These are phyloP conservation scores for Streptopelia turtur DNA, from an alignment of 2,797 vertebrate species.

Conservation along the genomic window DNA sequence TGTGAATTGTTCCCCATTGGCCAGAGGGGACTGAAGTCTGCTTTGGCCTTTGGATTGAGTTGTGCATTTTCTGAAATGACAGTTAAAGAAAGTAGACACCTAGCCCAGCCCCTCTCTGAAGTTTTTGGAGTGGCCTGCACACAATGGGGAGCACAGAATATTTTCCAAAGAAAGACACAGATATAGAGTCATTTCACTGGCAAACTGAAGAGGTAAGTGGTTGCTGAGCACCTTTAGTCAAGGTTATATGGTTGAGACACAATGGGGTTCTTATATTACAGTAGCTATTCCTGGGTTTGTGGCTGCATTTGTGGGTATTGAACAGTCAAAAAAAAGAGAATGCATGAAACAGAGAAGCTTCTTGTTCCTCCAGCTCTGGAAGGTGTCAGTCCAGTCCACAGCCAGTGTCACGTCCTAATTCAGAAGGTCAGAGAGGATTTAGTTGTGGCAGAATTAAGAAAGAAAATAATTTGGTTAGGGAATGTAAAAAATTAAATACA, in stretches of 20 bases:
- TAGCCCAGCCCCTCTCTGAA: not conserved
- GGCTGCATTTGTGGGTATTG: not conserved
- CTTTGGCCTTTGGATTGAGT: not conserved
- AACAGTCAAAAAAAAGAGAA: not conserved
- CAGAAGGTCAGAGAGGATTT: not conserved
- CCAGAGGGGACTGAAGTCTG: not conserved
- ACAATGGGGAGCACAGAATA: not conserved
- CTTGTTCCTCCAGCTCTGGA: not conserved
- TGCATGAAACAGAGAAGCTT: not conserved
- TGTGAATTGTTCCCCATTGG: not conserved
- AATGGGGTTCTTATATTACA: not conserved
- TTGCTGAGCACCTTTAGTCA: not conserved
- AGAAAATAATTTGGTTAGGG: constrained; percentile 4
- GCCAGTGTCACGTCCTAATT: not conserved
- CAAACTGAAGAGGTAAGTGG: not conserved
- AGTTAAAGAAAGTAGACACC: not conserved
- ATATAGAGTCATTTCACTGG: not conserved
- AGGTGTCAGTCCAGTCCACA: not conserved
- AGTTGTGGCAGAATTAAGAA: not conserved
- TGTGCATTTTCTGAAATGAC: not conserved
- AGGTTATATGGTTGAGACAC: not conserved
- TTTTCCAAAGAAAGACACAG: not conserved
- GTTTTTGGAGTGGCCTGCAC: not conserved
- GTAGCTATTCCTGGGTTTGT: not conserved
- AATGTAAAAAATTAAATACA: not conserved